Percentiles rank a stretch among this genome's conserved stretches.
phyloP scores from a whole-genome alignment of 2,888 invertebrate species.

The Myopa testacea region DNA sequence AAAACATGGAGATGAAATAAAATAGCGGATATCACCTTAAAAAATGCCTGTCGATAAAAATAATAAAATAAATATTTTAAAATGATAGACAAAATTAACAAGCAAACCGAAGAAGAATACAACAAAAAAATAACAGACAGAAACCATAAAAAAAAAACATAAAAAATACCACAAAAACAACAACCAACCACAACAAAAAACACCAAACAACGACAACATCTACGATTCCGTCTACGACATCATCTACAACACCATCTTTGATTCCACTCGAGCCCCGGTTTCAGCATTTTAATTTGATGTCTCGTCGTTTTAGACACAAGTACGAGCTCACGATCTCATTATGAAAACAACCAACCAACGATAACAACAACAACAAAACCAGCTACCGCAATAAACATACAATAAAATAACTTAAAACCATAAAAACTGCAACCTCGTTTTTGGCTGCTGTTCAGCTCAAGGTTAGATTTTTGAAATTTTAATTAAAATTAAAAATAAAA shows the following conservation, averaged over 20 bases:
- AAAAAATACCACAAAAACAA: neutral
- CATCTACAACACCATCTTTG: neutral
- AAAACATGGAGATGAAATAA: too few species aligned
- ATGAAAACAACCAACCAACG: neutral
- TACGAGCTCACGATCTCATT: neutral
- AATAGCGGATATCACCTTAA: too few species aligned
- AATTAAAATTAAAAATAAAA: slow-evolving; percentile 7
- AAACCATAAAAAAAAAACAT: neutral
- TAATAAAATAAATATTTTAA: too few species aligned
- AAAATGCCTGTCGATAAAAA: too few species aligned
- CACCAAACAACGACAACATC: neutral
- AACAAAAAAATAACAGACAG: neutral
- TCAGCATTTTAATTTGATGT: too few species aligned
- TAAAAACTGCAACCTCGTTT: neutral
- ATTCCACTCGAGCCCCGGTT: neutral
- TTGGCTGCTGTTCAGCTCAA: slow-evolving; percentile 5
- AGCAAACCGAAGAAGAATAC: neutral
- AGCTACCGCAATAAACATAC: neutral
- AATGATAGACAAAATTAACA: too few species aligned
- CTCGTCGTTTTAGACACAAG: too few species aligned
- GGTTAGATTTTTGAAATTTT: slow-evolving; percentile 12
- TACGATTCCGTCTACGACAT: neutral
- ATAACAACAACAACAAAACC: neutral
- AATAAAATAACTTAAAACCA: neutral
- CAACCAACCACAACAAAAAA: neutral